Conservation (phyloP, 2,888 invertebrate genomes). For the Pelosia muscerda region DNA sequence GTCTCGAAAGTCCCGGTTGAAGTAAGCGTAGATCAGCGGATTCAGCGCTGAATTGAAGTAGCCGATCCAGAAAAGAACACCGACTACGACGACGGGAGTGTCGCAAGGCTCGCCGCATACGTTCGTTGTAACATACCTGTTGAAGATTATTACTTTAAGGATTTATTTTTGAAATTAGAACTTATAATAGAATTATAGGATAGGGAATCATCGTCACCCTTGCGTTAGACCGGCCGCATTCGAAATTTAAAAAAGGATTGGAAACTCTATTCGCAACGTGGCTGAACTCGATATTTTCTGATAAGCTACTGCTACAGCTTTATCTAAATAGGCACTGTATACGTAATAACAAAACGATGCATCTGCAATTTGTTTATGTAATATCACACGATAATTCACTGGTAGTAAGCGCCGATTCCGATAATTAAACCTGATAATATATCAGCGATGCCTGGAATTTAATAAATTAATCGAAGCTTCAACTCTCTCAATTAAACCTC, state of each 20-base stretch:
- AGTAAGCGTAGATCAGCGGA: slow-evolving; percentile 93
- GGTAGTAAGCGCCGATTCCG: not conserved
- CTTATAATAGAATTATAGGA: no score
- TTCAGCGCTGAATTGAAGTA: slow-evolving; percentile 90
- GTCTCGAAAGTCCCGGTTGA: slow-evolving; percentile 93
- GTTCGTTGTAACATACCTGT: slow-evolving; percentile 94
- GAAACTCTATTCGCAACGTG: no score
- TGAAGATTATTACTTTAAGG: slow-evolving; percentile 24
- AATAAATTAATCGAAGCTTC: not conserved
- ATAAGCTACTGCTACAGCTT: no score
- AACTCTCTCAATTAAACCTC: not conserved
- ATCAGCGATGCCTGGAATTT: not conserved
- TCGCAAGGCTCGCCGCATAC: slow-evolving; percentile 94
- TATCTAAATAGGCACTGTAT: no score
- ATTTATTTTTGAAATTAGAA: not conserved
- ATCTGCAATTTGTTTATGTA: not conserved
- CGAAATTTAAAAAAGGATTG: no score
- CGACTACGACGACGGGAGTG: slow-evolving; percentile 94
- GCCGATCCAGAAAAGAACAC: slow-evolving; percentile 98
- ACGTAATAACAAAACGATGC: not conserved
- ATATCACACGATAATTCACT: not conserved
- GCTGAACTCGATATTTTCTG: no score
- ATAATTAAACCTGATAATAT: not conserved
- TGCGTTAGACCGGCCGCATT: no score
- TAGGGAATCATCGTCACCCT: no score